These are phyloP conservation scores for Heteromormyrus szaboi DNA, from an alignment of 2,797 vertebrate genomes.

Conservation along the genomic window DNA sequence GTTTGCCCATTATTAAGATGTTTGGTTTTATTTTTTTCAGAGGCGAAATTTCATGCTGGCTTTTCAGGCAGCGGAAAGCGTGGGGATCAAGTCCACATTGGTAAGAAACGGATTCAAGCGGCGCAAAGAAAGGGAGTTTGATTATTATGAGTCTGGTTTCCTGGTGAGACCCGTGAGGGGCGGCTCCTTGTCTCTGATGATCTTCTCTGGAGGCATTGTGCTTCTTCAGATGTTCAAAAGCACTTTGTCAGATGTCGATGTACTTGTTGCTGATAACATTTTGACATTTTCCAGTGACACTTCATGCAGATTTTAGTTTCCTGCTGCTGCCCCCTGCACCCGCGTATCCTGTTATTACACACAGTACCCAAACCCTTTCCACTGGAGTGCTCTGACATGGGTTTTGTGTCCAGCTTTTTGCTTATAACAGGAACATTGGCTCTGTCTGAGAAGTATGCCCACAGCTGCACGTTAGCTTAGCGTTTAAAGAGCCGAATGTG, in stretches of 20 bases:
- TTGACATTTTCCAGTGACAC: neutral
- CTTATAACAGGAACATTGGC: neutral
- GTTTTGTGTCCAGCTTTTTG: neutral
- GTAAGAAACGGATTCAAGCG: conserved; percentile 57
- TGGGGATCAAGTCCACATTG: conserved; percentile 96
- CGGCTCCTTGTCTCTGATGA: neutral
- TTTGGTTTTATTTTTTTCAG: conserved; percentile 53
- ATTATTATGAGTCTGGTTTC: neutral
- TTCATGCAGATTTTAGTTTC: neutral
- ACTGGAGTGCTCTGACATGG: neutral
- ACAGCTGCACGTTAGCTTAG: neutral
- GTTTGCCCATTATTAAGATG: neutral
- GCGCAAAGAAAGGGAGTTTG: neutral
- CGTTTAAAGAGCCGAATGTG: neutral
- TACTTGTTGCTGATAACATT: neutral
- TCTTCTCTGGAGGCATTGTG: neutral
- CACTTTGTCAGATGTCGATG: neutral
- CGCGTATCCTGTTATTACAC: neutral
- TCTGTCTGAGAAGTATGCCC: neutral
- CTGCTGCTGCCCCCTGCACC: neutral
- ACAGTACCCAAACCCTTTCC: neutral
- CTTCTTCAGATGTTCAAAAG: neutral
- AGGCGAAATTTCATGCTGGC: conserved; percentile 92
- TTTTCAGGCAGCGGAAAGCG: conserved; percentile 96
- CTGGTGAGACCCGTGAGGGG: neutral